Evolutionary conservation across 2,888 invertebrate species (phyloP).

Genomic region (Gasteruption jaculator): DNA sequence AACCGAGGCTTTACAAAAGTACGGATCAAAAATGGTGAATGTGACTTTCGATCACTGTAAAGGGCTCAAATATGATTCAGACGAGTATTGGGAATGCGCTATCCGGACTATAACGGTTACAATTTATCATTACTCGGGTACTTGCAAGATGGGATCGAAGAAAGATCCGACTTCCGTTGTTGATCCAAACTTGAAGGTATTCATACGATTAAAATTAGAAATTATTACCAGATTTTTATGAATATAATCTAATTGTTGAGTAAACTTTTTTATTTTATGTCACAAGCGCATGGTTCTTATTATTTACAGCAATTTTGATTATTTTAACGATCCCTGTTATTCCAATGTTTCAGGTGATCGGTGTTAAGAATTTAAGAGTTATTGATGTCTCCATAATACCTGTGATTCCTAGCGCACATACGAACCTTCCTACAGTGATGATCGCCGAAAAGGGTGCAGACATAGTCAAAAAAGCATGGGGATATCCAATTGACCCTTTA

Average conservation of each 20-base stretch:
- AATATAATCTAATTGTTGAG: no score
- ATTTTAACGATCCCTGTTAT: no score
- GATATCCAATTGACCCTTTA: no score
- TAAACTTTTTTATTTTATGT: no score
- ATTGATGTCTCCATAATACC: constrained; percentile 89
- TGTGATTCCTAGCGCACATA: constrained; percentile 82
- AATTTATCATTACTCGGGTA: constrained; percentile 61
- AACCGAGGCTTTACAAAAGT: constrained; percentile 57
- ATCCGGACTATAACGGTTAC: constrained; percentile 57
- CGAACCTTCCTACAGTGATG: constrained; percentile 90
- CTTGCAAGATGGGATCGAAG: constrained; percentile 65
- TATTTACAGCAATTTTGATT: no score
- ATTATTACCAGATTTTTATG: no score
- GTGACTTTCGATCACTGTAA: constrained; percentile 56
- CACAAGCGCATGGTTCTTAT: no score
- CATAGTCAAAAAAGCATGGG: constrained; percentile 80
- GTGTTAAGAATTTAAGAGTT: constrained; percentile 72
- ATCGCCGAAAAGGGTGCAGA: constrained; percentile 86
- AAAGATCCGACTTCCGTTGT: constrained; percentile 61
- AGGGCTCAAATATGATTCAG: constrained; percentile 52
- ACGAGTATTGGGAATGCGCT: constrained; percentile 65
- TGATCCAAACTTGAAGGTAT: constrained; percentile 58
- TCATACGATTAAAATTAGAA: no score
- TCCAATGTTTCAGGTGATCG: constrained; percentile 50
- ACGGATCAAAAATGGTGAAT: constrained; percentile 55